These are phyloP conservation scores for Catotricha subobsoleta DNA, from an alignment of 2,888 invertebrate genomes.

Conservation along the genomic window DNA sequence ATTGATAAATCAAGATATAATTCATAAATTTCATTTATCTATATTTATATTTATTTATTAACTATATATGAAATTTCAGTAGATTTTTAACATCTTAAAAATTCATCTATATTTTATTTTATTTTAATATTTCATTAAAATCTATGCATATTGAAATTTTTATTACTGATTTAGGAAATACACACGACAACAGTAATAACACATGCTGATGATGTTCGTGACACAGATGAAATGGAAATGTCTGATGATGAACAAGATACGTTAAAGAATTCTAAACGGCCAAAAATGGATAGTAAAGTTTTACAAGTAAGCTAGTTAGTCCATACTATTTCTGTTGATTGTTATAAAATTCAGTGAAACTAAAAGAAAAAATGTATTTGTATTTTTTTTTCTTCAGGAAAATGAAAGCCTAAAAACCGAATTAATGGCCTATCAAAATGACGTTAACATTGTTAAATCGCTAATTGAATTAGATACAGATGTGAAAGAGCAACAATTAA, in stretches of 20 bases:
- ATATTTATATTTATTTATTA: too few species aligned
- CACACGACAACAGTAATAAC: too few species aligned
- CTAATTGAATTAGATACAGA: conserved; percentile 31
- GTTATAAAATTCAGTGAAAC: too few species aligned
- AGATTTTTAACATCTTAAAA: too few species aligned
- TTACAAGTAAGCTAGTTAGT: conserved; percentile 19
- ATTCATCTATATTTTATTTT: too few species aligned
- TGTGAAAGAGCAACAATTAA: conserved; percentile 70
- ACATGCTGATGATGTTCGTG: conserved; percentile 21
- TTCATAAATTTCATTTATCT: too few species aligned
- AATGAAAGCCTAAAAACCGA: conserved; percentile 82
- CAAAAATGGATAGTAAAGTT: conserved; percentile 21
- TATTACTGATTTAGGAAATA: too few species aligned
- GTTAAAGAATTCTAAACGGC: conserved; percentile 24
- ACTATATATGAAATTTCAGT: too few species aligned
- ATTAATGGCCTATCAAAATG: conserved; percentile 85
- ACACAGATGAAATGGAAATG: conserved; percentile 75
- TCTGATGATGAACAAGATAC: conserved; percentile 52
- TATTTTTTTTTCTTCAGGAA: too few species aligned
- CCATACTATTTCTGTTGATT: background rate
- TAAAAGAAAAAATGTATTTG: conserved; percentile 21
- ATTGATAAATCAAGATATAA: too few species aligned
- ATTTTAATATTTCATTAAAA: too few species aligned
- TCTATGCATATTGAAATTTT: too few species aligned
- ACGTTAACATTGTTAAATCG: conserved; percentile 70